A percentile compares a stretch with the other conserved stretches of the same genome.
These are phyloP conservation scores for Drosophila tani DNA, from an alignment of 1,140 invertebrate genomes.

Conservation along the genomic window DNA sequence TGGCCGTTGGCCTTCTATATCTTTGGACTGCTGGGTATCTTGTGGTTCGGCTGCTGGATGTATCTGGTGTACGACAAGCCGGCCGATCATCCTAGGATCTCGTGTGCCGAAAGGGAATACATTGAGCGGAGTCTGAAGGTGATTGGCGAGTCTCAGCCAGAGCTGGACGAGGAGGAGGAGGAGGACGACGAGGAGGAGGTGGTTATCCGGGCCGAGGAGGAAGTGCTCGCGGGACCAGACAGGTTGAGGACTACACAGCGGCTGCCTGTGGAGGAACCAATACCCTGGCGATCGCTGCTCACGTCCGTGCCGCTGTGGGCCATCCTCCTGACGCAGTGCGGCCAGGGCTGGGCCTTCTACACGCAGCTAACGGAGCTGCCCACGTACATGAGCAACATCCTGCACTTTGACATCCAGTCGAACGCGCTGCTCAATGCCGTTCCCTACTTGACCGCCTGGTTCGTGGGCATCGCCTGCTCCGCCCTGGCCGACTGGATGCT, in stretches of 20 bases:
- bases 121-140: conserved; percentile 87
- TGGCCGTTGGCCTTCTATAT: conserved; percentile 93
- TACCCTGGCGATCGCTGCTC: conserved; percentile 92
- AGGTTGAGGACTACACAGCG: background rate
- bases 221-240: background rate
- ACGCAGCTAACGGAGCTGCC: conserved; percentile 97
- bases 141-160: background rate
- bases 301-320: conserved; percentile 95
- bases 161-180: conserved; percentile 4
- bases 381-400: conserved; percentile 96
- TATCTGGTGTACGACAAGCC: conserved; percentile 91
- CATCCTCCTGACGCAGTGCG: conserved; percentile 94
- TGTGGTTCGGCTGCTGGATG: conserved; percentile 93
- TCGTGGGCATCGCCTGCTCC: conserved; percentile 89
- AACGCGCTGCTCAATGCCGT: conserved; percentile 92
- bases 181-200: conserved; percentile 58
- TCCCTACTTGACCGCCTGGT: conserved; percentile 91
- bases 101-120: conserved; percentile 88
- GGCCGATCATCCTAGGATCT: conserved; percentile 91
- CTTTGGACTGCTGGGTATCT: conserved; percentile 89
- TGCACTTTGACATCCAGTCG: conserved; percentile 94
- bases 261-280: conserved; percentile 7
- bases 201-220: conserved; percentile 1
- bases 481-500: conserved; percentile 90
- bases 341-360: conserved; percentile 97